Conservation (phyloP, 2,797 vertebrate species). For the Oreochromis grahami region DNA sequence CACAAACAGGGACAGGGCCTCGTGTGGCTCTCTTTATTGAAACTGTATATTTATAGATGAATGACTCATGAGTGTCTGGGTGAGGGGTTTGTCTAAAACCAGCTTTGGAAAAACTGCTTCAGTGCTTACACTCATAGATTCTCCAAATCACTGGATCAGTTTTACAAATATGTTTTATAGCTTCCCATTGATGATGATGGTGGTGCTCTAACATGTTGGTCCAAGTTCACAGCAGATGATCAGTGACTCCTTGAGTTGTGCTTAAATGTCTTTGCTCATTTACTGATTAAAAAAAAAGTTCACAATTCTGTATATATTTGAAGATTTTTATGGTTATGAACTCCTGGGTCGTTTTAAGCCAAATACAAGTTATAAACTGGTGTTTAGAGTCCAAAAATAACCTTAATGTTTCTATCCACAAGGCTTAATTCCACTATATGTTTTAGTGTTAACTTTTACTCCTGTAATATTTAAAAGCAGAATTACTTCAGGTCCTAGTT, state of each 20-base stretch:
- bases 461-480: neutral
- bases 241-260: neutral
- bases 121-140: neutral
- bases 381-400: neutral
- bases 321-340: neutral
- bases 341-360: neutral
- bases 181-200: neutral
- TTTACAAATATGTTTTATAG: neutral
- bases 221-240: neutral
- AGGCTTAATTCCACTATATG: neutral
- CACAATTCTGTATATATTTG: neutral
- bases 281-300: fast-evolving
- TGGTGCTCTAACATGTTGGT: neutral
- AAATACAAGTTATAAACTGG: neutral
- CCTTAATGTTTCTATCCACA: neutral
- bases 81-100: neutral
- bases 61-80: neutral
- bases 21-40: neutral
- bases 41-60: neutral
- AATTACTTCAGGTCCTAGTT: fast-evolving
- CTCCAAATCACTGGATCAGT: neutral
- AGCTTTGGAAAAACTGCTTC: neutral
- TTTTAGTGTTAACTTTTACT: neutral
- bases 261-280: neutral
- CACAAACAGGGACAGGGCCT: neutral